Evolutionary conservation across 2,113 vertebrate genomes (phyloP), one percentile per base, ranked within the genome.

Genomic region (Rhea americana): DNA sequence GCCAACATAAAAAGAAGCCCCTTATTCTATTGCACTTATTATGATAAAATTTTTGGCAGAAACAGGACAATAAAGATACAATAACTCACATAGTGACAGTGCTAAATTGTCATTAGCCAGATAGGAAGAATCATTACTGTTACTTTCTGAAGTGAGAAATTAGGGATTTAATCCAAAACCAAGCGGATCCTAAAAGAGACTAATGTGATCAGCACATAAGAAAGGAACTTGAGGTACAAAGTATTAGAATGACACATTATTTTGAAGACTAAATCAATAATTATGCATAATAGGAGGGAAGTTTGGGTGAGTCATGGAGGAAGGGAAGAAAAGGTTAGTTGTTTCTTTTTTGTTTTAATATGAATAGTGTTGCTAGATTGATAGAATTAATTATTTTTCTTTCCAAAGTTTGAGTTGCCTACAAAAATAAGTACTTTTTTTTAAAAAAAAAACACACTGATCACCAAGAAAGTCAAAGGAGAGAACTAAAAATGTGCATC

Each of bases 41-140:
- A 90, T 84, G 80, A 94, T 90, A 93, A 78, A 73, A 4, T 45
- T 92, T 90, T 96, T 96, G 95, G 90, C 94, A 96, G 95, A 91
- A 95, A 84, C 35, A 59, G 87, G 66, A 90, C 73, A 94, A 87
- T 68, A 93, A 86, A 67, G 58, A 86, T 84, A 87, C 7, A 50
- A 61, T 82, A 94, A 93, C 91, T 95, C 53, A 76, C 80, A 89
- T 76, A 71, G 88, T 86, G 77, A 88, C 73, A 90, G 83, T 93
- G 90, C 66, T 94, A 94, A 94, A 88, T 89, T 95, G 74, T 90
- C 85, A 93, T 94, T 94, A 93, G 66, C 74, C 91, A 84, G 83
- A 88, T 84, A 94, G 53, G 70, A 94, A 58, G 93, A 93, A 95
- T 94, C 90, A 92, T 94, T 93, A 70, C 58, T 82, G 83, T 87